These are phyloP conservation scores for Mercenaria mercenaria DNA, from an alignment of 1,140 invertebrate genomes.

Conservation along the genomic window DNA sequence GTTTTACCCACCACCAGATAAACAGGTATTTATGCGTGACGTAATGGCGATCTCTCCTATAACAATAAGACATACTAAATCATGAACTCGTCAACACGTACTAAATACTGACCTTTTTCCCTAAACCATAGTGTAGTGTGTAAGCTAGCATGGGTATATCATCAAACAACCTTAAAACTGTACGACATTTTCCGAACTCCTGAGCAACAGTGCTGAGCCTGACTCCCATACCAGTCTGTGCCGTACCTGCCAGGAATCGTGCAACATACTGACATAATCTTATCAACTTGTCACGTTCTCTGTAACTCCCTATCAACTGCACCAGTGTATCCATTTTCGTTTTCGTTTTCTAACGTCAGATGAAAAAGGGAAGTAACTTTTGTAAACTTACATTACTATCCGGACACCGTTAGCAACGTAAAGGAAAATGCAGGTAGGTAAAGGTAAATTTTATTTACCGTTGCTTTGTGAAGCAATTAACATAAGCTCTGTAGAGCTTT, in stretches of 20 bases:
- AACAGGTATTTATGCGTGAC: too few species aligned
- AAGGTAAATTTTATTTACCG: too few species aligned
- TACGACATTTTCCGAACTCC: constrained; percentile 89
- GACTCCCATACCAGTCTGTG: constrained; percentile 86
- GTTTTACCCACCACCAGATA: too few species aligned
- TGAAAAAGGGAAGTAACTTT: constrained; percentile 1
- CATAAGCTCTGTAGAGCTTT: too few species aligned
- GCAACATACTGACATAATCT: constrained; percentile 89
- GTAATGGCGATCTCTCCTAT: too few species aligned
- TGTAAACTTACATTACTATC: too few species aligned
- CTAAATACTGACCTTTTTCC: constrained; percentile 75
- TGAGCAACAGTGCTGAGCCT: constrained; percentile 89
- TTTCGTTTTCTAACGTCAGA: not conserved
- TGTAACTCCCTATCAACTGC: constrained; percentile 87
- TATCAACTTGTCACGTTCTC: constrained; percentile 89
- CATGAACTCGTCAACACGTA: not conserved
- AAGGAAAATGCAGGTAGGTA: too few species aligned
- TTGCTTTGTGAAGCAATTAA: too few species aligned
- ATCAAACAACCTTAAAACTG: constrained; percentile 91
- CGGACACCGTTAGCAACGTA: too few species aligned
- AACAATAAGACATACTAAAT: not conserved
- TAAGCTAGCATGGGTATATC: constrained; percentile 90
- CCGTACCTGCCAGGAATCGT: constrained; percentile 79
- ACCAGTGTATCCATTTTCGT: constrained; percentile 67
- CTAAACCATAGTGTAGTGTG: constrained; percentile 74